Base-by-base conservation (phyloP, 1,140 invertebrate genomes). In the Stratiolaelaps scimitus region DNA sequence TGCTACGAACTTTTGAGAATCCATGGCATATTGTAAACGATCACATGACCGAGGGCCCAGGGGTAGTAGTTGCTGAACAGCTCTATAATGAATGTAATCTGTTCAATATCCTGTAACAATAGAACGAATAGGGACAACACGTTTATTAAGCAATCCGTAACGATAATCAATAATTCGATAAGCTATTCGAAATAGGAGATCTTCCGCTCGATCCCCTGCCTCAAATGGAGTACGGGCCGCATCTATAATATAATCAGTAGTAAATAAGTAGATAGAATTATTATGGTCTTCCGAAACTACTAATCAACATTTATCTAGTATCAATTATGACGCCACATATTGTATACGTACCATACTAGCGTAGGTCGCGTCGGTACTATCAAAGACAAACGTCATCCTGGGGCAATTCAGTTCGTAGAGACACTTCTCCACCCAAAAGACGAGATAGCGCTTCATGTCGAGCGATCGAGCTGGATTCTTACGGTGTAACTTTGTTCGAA, bases 1-100 rank as follows among this genome's bases (percentile, higher is more conserved):
- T 40, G 34, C 34, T 40, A 40, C 34, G 10, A 29, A 60, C 53
- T 60, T 26, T 56, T 67, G 1, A 70, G 40, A 64, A 70, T 46
- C 69, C 69, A 70, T 13, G 69, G 68, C 20, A 70, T 40, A 43
- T 70, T 68, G 64, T 67, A 67, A 1, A 70, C 68, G 7, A 69
- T 56, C 26, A 70, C 66, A 53, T 69, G 48, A 2, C 47, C 29
- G 6, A 71, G 43, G 13, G 69, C 70, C 28, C 47, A 43, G 15
- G 70, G 70, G 56, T 67, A 70, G 43, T 71, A 68, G 6, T 65
- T 67, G 19, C 43, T 69, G 20, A 71, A 34, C 20, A 66, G 23
- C 7, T 47, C 20, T 20, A 71, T 66, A 15, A 68, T 34, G 65
- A 69, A 70, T 53, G 40, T 64, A 7, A 69, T 30, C 46, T 70